Conservation (phyloP, 2,888 invertebrate genomes). For the Spisula subtruncata region DNA sequence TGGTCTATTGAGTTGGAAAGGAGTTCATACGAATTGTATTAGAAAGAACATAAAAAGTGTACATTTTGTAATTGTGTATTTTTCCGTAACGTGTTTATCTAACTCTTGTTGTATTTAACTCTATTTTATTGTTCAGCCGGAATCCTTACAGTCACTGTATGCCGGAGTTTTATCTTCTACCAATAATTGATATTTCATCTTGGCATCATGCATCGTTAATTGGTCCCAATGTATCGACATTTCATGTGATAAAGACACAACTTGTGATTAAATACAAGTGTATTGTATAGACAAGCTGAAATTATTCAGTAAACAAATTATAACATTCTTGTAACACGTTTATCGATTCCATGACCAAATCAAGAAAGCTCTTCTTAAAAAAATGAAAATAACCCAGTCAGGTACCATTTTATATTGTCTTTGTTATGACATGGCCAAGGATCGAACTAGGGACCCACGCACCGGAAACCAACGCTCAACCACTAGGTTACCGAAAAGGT, state of each 20-base stretch:
- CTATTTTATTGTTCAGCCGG: neutral
- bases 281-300: neutral
- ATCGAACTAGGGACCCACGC: no score
- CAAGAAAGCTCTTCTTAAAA: neutral
- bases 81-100: neutral
- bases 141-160: neutral
- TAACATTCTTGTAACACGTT: neutral
- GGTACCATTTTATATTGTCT: no score
- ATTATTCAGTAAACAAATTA: neutral
- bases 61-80: no score
- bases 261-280: neutral
- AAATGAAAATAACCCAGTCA: neutral
- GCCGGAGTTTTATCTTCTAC: neutral
- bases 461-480: no score
- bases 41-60: no score
- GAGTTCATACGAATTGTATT: no score
- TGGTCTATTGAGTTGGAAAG: no score
- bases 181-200: constrained; percentile 4
- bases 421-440: no score
- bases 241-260: neutral
- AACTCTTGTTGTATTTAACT: neutral
- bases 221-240: constrained; percentile 4
- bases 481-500: no score
- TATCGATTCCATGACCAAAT: neutral
- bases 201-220: neutral